phyloP scores from a whole-genome alignment of 2,888 invertebrate genomes.

The Notodonta ziczac region DNA sequence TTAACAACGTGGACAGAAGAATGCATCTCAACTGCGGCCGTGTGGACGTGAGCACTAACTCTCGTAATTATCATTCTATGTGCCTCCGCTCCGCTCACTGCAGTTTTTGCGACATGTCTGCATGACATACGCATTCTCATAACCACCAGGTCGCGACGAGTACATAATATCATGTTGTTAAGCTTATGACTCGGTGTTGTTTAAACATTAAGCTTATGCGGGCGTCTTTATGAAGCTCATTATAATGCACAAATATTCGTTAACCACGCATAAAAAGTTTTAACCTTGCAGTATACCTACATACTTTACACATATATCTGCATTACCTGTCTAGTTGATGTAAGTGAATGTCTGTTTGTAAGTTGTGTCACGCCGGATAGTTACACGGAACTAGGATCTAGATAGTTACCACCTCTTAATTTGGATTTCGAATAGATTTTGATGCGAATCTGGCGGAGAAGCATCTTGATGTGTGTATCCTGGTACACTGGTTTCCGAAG shows the following conservation, averaged over 20 bases:
- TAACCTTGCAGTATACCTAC: neutral
- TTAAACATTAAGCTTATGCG: neutral
- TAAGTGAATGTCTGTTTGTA: neutral
- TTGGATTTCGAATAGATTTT: no score
- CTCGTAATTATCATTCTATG: slow-evolving; percentile 4
- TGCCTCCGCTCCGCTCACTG: slow-evolving; percentile 1
- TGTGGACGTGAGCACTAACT: neutral
- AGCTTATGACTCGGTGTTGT: neutral
- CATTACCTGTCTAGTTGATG: slow-evolving; percentile 1
- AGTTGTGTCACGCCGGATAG: neutral
- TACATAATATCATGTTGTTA: neutral
- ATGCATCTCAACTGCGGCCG: neutral
- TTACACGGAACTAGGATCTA: neutral
- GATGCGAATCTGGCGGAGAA: no score
- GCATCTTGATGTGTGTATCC: no score
- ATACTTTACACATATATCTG: neutral
- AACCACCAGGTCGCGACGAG: neutral
- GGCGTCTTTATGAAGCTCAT: neutral
- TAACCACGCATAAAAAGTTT: neutral
- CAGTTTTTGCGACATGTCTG: slow-evolving; percentile 6
- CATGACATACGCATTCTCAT: slow-evolving; percentile 2
- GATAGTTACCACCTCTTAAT: no score
- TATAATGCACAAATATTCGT: neutral
- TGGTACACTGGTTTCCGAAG: no score
- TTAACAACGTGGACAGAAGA: neutral